Evolutionary conservation across 2,888 invertebrate genomes (phyloP).

Genomic region (Lamproptera curius): DNA sequence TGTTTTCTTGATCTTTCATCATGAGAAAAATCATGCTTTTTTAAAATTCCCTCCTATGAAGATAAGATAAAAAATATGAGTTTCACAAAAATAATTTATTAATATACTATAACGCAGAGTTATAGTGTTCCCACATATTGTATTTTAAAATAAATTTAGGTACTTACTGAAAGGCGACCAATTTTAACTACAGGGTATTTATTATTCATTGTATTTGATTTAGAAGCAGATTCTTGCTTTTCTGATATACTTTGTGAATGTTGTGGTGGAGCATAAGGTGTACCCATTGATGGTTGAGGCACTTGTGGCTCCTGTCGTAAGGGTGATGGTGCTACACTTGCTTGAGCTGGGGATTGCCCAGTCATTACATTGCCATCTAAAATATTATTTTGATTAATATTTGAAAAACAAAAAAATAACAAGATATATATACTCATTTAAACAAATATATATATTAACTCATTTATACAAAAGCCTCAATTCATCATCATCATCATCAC

Average conservation of each 20-base stretch:
- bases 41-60: constrained; percentile 62
- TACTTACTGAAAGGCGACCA: constrained; percentile 68
- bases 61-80: neutral
- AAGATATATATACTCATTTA: no score
- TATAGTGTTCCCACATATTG: no score
- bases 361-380: constrained; percentile 66
- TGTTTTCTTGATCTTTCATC: constrained; percentile 62
- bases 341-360: constrained; percentile 81
- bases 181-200: constrained; percentile 72
- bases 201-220: constrained; percentile 47
- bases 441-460: no score
- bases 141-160: no score
- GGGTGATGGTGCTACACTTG: constrained; percentile 79
- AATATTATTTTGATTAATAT: no score
- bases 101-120: no score
- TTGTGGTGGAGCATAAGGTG: constrained; percentile 53
- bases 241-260: constrained; percentile 42
- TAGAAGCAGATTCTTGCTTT: constrained; percentile 50
- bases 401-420: no score
- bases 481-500: no score
- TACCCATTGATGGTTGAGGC: constrained; percentile 71
- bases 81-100: neutral
- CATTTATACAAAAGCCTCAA: no score
- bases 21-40: constrained; percentile 60
- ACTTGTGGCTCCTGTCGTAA: constrained; percentile 71